Percentiles rank a stretch among this genome's conserved stretches.
phyloP scores from a whole-genome alignment of 2,797 vertebrate genomes.

The Thaleichthys pacificus region DNA sequence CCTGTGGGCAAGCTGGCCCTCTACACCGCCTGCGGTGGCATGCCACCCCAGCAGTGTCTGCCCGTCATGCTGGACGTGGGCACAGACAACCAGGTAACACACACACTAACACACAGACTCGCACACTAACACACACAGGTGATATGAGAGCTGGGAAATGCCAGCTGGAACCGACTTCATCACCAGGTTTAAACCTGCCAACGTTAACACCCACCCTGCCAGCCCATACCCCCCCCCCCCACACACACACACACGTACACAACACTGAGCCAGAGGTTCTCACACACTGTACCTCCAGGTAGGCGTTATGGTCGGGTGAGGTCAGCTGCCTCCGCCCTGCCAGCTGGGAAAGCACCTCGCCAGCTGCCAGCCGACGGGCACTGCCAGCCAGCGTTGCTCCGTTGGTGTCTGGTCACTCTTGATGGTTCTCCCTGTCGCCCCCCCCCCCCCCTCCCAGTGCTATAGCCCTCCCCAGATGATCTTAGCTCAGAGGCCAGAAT shows the following conservation, averaged over 20 bases:
- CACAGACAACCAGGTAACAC: conserved; percentile 92
- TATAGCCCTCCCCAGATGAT: conserved; percentile 1
- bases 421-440: conserved; percentile 26
- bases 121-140: neutral
- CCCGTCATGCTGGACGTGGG: conserved; percentile 94
- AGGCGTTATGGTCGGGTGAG: conserved; percentile 51
- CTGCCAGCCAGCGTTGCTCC: too few species aligned
- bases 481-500: conserved; percentile 28
- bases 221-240: neutral
- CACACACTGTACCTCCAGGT: conserved; percentile 49
- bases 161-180: conserved; percentile 27
- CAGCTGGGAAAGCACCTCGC: conserved; percentile 66
- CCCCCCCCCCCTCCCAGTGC: neutral
- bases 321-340: conserved; percentile 48
- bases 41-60: conserved; percentile 90
- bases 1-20: conserved; percentile 97
- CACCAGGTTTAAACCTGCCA: conserved; percentile 1
- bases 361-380: conserved; percentile 27
- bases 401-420: too few species aligned
- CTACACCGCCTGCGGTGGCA: conserved; percentile 93
- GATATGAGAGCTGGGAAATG: conserved; percentile 12
- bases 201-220: conserved; percentile 1
- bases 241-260: conserved; percentile 19
- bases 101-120: neutral
- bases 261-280: conserved; percentile 2